Evolutionary conservation across 2,113 vertebrate species (phyloP), one percentile per base, ranked within the genome.

Genomic region (Zosterops lateralis): DNA sequence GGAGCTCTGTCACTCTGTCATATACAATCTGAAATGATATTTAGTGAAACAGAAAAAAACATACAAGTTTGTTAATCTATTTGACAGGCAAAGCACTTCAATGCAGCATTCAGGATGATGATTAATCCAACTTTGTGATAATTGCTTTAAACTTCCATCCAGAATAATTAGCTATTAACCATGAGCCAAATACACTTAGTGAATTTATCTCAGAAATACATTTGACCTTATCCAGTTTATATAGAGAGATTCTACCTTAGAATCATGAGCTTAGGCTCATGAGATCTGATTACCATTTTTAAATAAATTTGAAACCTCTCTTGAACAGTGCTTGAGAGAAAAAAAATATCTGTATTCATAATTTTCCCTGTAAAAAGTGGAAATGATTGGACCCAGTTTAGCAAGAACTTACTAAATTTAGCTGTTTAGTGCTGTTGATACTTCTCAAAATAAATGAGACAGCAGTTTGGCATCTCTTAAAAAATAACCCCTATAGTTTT

Each of bases 11-110:
- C 65, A 99, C 97, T 29, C 78, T 78, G 20, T 83, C 78, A 67
- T 98, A 98, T 8, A 98, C 98, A 80, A 99, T 91, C 99, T 99
- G 87, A 94, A 97, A 96, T 36, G 24, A 44, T 12, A 93, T 4
- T 68, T 0, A 66, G 32, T 31, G 71, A 87, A 88, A 77, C 26
- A 92, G 65, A 62, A 60, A 68, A 67, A 54, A 38, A 0, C 31
- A 54, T 7, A 44, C 4, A 24, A 32, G 80, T 38, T 75, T 64
- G 50, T 93, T 73, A 94, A 56, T 89, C 48, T 50, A 2, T 70
- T 58, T 51, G 54, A 72, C 61, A 61, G 48, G 36, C 31, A 57
- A 86, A 91, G 50, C 24, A 83, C 15, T 73, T 84, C 50, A 68
- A 10, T 60, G 47, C 4, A 71, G 28, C 51, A 29, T 62, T 88